Percentiles rank a stretch among this genome's conserved stretches.
phyloP scores from a whole-genome alignment of 2,797 vertebrate species.

The Epinephelus coioides region DNA sequence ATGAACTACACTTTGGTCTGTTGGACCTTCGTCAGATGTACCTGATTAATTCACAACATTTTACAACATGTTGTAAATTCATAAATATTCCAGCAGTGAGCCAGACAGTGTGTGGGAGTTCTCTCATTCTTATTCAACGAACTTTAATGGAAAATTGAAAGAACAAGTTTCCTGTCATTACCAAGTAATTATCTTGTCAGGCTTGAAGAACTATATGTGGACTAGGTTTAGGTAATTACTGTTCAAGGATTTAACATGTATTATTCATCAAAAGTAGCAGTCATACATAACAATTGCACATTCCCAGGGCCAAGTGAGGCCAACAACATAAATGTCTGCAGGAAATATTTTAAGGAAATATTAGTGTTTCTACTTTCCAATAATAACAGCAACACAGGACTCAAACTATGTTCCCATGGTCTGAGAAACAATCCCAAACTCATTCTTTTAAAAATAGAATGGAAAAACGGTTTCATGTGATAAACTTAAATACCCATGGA shows the following conservation, averaged over 20 bases:
- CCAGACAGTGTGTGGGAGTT: not conserved
- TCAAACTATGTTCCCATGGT: conserved; percentile 7
- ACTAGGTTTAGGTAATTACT: not conserved
- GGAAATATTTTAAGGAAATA: conserved; percentile 5
- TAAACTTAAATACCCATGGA: not conserved
- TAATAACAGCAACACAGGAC: conserved; percentile 18
- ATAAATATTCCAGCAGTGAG: too few relatives aligned
- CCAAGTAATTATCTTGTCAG: too few relatives aligned
- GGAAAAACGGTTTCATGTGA: conserved; percentile 20
- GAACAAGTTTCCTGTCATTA: too few relatives aligned
- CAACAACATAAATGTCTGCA: not conserved
- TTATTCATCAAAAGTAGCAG: not conserved
- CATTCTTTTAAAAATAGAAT: conserved; percentile 38
- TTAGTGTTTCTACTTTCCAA: not conserved
- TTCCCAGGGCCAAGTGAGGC: not conserved
- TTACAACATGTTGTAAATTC: too few relatives aligned
- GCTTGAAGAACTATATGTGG: too few relatives aligned
- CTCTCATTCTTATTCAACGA: not conserved
- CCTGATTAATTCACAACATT: too few relatives aligned
- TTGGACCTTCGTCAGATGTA: too few relatives aligned
- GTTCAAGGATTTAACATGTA: not conserved
- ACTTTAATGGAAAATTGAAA: not conserved
- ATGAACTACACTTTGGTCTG: too few relatives aligned
- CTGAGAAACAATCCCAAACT: not conserved
- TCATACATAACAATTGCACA: not conserved